Evolutionary conservation across 64 coral and sea anemone genomes (phyloP).

Genomic region (Pocillopora damicornis): DNA sequence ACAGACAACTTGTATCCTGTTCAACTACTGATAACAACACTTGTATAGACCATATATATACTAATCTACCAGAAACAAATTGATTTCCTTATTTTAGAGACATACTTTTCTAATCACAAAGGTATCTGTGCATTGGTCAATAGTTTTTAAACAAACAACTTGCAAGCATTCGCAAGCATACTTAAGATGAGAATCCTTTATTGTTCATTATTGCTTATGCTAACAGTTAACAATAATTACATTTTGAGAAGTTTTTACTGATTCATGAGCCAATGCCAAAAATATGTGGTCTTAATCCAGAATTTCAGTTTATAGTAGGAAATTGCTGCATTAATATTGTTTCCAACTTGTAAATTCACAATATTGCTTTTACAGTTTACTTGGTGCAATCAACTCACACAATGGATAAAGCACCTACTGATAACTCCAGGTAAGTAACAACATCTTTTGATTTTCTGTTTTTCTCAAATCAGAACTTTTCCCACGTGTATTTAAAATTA

Average conservation of each 20-base stretch:
- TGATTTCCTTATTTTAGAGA: constrained; percentile 37
- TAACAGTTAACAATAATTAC: no score
- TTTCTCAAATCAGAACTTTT: not conserved
- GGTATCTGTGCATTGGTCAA: constrained; percentile 51
- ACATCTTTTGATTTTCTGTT: constrained; percentile 1
- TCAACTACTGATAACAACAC: constrained; percentile 53
- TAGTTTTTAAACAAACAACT: constrained; percentile 39
- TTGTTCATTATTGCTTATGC: no score
- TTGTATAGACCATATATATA: constrained; percentile 57
- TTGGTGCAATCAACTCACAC: not conserved
- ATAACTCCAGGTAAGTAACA: not conserved
- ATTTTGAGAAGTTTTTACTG: not conserved
- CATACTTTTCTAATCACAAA: constrained; percentile 51
- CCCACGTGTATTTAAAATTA: not conserved
- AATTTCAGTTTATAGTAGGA: not conserved
- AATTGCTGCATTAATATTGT: not conserved
- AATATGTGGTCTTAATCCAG: not conserved
- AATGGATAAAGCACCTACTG: not conserved
- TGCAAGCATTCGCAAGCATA: no score
- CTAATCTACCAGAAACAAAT: constrained; percentile 49
- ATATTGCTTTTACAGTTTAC: not conserved
- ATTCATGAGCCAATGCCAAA: not conserved
- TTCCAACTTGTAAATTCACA: not conserved
- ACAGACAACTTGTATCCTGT: constrained; percentile 47
- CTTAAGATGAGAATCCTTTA: not conserved